Percentiles rank a stretch among this genome's conserved stretches.
Evolutionary conservation across 2,888 invertebrate genomes (phyloP).

Genomic region (Aporophyla nigra): DNA sequence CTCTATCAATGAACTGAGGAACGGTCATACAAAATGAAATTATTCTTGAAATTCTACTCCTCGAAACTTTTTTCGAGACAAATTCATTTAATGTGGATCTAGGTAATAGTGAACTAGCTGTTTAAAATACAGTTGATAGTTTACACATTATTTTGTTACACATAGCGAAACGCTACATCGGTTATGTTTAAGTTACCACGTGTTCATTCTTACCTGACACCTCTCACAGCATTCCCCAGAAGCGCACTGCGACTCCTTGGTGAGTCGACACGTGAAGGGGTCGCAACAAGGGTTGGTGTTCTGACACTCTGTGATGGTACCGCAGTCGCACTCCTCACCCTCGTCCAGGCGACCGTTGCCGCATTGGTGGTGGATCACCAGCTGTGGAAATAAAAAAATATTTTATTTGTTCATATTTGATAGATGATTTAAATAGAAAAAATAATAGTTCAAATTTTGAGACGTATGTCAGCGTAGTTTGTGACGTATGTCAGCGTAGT

Average conservation of each 20-base stretch:
- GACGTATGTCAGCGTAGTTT: no score
- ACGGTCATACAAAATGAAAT: no score
- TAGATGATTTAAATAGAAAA: not conserved
- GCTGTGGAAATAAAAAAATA: constrained; percentile 74
- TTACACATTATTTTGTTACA: no score
- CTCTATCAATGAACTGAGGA: not conserved
- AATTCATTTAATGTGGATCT: not conserved
- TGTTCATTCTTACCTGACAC: constrained; percentile 94
- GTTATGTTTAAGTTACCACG: not conserved
- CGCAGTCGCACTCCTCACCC: constrained; percentile 99
- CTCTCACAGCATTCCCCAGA: constrained; percentile 97
- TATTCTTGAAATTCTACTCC: not conserved
- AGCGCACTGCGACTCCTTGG: constrained; percentile 98
- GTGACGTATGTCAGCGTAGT: no score
- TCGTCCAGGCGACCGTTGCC: constrained; percentile 98
- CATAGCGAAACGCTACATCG: no score
- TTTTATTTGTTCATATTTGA: not conserved
- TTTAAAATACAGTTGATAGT: not conserved
- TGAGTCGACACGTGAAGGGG: constrained; percentile 98
- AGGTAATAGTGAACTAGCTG: not conserved
- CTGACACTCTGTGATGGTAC: constrained; percentile 96
- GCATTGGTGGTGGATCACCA: constrained; percentile 94
- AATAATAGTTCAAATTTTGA: no score
- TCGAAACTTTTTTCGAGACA: not conserved
- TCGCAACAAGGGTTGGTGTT: constrained; percentile 98